Conservation (phyloP, 2,888 invertebrate genomes). For the Cataglyphis livida region DNA sequence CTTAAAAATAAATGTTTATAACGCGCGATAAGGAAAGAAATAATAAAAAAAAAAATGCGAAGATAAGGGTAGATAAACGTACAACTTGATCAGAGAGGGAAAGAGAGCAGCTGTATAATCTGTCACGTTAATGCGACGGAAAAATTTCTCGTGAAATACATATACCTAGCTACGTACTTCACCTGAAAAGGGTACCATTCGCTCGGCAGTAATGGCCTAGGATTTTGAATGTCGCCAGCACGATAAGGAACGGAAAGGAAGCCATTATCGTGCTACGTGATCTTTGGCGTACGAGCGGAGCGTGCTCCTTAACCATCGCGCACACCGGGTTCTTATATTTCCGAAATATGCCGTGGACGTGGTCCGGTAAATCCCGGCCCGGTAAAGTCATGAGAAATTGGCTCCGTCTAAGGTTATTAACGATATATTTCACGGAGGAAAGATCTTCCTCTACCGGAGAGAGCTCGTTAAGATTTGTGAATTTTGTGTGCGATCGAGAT, state of each 20-base stretch:
- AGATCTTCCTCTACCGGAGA: neutral
- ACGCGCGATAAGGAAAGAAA: slow-evolving; percentile 36
- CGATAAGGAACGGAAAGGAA: slow-evolving; percentile 83
- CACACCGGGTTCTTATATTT: slow-evolving; percentile 73
- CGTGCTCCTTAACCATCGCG: slow-evolving; percentile 74
- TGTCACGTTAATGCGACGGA: slow-evolving; percentile 64
- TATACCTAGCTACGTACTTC: slow-evolving; percentile 71
- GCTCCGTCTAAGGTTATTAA: slow-evolving; percentile 50
- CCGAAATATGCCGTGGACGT: slow-evolving; percentile 74
- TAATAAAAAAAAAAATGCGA: slow-evolving; percentile 51
- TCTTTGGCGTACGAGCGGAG: slow-evolving; percentile 78
- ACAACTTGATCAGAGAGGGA: slow-evolving; percentile 64
- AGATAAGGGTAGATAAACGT: slow-evolving; percentile 40
- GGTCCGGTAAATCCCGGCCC: slow-evolving; percentile 61
- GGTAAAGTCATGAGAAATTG: slow-evolving; percentile 63
- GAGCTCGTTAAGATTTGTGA: slow-evolving; percentile 45
- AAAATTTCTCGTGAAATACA: slow-evolving; percentile 67
- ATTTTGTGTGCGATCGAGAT: slow-evolving; percentile 46
- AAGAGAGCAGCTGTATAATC: slow-evolving; percentile 67
- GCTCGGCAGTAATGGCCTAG: slow-evolving; percentile 73
- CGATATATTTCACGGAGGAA: slow-evolving; percentile 40
- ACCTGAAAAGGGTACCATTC: slow-evolving; percentile 76
- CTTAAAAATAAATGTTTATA: slow-evolving; percentile 30
- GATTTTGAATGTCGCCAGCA: slow-evolving; percentile 83
- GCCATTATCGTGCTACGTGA: slow-evolving; percentile 84